phyloP scores from a whole-genome alignment of 2,888 invertebrate species.

The Stictocephala bisonia region DNA sequence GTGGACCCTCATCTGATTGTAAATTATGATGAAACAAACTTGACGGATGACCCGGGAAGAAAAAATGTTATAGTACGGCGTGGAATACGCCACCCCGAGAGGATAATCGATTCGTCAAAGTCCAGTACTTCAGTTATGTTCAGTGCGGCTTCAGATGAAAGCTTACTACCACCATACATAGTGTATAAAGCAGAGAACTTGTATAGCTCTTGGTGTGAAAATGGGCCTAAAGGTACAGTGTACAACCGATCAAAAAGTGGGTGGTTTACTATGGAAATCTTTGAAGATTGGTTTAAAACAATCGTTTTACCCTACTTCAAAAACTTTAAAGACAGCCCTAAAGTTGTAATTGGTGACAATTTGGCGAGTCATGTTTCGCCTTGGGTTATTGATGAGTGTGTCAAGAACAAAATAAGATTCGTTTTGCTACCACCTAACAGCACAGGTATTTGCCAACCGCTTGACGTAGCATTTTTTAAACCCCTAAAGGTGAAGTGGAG shows the following conservation, averaged over 20 bases:
- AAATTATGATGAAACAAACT: slow-evolving; percentile 61
- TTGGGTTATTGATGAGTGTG: slow-evolving; percentile 51
- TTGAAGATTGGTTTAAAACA: slow-evolving; percentile 61
- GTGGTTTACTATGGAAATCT: slow-evolving; percentile 60
- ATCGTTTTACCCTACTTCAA: slow-evolving; percentile 35
- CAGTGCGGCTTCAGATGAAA: slow-evolving; percentile 60
- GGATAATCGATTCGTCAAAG: slow-evolving; percentile 55
- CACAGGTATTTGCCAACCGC: too few relatives aligned
- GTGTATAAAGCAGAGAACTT: slow-evolving; percentile 61
- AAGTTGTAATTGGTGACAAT: slow-evolving; percentile 61
- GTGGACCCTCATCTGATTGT: slow-evolving; percentile 50
- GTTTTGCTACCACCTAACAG: too few relatives aligned
- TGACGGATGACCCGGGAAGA: slow-evolving; percentile 61
- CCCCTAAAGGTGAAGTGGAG: too few relatives aligned
- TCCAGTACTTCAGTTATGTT: slow-evolving; percentile 61
- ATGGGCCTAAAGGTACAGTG: slow-evolving; percentile 60
- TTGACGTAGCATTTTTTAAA: too few relatives aligned
- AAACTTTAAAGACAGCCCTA: slow-evolving; percentile 1
- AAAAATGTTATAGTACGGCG: slow-evolving; percentile 42
- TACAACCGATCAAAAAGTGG: slow-evolving; percentile 62
- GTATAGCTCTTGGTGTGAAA: slow-evolving; percentile 62
- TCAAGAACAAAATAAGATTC: not conserved
- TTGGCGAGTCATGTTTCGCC: slow-evolving; percentile 56
- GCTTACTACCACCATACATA: slow-evolving; percentile 60
- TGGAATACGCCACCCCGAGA: slow-evolving; percentile 35